Conservation (phyloP, 2,113 vertebrate genomes). For the Alces alces region DNA sequence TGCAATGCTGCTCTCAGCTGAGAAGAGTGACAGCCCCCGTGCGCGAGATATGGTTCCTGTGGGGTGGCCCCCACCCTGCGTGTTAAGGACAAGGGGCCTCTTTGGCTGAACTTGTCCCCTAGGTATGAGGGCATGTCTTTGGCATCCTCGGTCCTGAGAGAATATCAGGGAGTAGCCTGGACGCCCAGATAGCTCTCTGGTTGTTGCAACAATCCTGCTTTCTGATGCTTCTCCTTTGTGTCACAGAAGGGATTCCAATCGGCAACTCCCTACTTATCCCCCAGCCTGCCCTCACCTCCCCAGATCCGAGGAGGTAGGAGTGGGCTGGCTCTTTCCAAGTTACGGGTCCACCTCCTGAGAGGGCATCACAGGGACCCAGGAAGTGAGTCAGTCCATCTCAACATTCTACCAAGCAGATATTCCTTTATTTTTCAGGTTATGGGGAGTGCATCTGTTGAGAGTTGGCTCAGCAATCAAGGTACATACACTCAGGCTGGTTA, state of each 20-base stretch:
- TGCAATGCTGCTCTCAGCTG: background rate
- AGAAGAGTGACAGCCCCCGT: background rate
- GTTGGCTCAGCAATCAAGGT: background rate
- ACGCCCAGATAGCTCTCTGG: background rate
- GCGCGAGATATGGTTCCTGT: accelerated
- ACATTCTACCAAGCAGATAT: background rate
- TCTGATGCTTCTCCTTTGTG: background rate
- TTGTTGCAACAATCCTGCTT: background rate
- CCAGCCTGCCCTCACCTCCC: background rate
- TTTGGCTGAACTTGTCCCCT: background rate
- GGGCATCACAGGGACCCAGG: background rate
- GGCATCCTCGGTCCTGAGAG: background rate
- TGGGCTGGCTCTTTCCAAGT: background rate
- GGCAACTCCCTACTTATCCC: background rate
- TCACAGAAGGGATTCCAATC: background rate
- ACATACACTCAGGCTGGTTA: background rate
- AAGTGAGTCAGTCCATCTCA: background rate
- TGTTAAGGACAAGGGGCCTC: background rate
- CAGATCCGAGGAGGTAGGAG: background rate
- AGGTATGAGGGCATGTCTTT: background rate
- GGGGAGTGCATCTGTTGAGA: background rate
- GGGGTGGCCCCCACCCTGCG: no score
- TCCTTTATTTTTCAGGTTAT: background rate
- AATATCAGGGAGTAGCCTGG: background rate
- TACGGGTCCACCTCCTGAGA: background rate